Conservation (phyloP, 2,888 invertebrate genomes). For the Drosophila colorata region DNA sequence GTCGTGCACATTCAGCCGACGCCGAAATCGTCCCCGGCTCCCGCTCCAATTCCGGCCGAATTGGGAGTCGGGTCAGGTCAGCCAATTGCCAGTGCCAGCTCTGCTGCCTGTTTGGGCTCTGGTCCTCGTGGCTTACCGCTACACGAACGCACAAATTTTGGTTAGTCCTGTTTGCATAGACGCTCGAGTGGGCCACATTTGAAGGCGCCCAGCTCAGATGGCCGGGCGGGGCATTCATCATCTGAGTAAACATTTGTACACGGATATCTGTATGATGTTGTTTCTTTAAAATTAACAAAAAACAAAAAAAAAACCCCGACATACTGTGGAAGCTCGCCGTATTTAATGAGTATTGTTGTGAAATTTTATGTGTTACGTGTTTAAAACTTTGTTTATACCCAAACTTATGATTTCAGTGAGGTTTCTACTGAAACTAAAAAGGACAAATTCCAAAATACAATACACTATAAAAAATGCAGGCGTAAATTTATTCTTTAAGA, state of each 20-base stretch:
- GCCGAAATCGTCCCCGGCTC: background rate
- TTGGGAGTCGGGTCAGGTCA: constrained; percentile 48
- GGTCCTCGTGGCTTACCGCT: constrained; percentile 40
- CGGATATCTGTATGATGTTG: constrained; percentile 4
- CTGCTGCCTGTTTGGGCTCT: background rate
- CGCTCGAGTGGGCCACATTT: constrained; percentile 32
- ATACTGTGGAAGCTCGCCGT: background rate
- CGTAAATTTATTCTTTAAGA: too few relatives aligned
- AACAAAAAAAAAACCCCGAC: constrained; percentile 1
- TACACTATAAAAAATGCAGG: too few relatives aligned
- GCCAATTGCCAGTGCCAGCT: constrained; percentile 43
- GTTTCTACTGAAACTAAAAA: too few relatives aligned
- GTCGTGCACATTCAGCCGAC: constrained; percentile 47
- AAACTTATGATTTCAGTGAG: background rate
- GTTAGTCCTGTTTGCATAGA: constrained; percentile 58
- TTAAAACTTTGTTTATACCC: background rate
- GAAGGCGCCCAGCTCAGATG: background rate
- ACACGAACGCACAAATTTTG: constrained; percentile 33
- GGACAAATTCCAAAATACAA: too few relatives aligned
- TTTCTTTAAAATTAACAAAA: constrained; percentile 7
- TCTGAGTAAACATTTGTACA: constrained; percentile 61
- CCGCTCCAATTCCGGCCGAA: background rate
- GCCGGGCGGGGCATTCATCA: constrained; percentile 38
- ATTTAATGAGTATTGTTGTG: constrained; percentile 1
- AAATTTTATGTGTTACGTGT: background rate